phyloP scores from a whole-genome alignment of 1,140 invertebrate genomes.

The Cyclina sinensis region DNA sequence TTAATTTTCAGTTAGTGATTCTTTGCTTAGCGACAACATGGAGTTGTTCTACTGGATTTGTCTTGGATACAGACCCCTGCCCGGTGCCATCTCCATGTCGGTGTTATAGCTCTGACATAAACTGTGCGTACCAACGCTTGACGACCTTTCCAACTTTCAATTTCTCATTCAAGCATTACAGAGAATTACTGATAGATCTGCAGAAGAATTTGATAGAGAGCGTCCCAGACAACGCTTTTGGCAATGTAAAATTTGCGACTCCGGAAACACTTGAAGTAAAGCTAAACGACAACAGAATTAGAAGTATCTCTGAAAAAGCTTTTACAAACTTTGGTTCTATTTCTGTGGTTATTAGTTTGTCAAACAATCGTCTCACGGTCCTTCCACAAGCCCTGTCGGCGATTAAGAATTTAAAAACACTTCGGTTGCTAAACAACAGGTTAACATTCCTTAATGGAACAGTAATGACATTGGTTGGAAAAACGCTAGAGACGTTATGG shows the following conservation, averaged over 20 bases:
- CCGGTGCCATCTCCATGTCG: slow-evolving; percentile 12
- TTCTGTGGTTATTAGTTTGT: not conserved
- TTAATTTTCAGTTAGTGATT: no score
- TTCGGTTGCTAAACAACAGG: slow-evolving; percentile 3
- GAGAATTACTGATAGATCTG: not conserved
- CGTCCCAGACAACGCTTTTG: slow-evolving; percentile 16
- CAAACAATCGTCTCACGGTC: not conserved
- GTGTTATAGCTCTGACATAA: slow-evolving; percentile 10
- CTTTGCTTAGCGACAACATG: not conserved
- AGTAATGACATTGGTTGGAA: slow-evolving; percentile 5
- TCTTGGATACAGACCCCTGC: slow-evolving; percentile 26
- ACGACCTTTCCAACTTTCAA: slow-evolving; percentile 5
- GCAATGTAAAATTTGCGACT: not conserved
- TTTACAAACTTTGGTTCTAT: slow-evolving; percentile 31
- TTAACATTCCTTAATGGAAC: slow-evolving; percentile 5
- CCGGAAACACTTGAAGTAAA: not conserved
- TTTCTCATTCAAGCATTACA: not conserved
- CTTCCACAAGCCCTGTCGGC: not conserved
- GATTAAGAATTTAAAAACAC: slow-evolving; percentile 3
- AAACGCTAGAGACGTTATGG: not conserved
- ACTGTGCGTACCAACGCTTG: slow-evolving; percentile 25
- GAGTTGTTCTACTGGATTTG: not conserved
- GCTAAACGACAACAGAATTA: slow-evolving; percentile 27
- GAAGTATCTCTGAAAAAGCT: not conserved
- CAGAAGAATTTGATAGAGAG: not conserved